Evolutionary conservation across 2,797 vertebrate genomes (phyloP), one percentile per base, ranked within the genome.

Genomic region (Sebastes hubbsi): DNA sequence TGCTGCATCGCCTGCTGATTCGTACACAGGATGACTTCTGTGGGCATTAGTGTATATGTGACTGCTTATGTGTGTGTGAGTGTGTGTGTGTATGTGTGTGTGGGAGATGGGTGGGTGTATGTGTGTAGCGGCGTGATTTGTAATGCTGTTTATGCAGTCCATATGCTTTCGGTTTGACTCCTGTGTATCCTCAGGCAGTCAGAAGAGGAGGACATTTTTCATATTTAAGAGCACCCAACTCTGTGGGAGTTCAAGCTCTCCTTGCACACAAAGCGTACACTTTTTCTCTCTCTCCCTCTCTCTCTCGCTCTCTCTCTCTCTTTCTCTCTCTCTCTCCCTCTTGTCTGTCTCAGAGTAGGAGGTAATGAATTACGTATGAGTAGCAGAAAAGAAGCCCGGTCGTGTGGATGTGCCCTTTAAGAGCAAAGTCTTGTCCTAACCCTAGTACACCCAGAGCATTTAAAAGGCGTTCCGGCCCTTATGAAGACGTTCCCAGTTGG

Each of bases 331-430:
- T 55, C 38, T 25, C 46, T 68, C 68, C 61, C 22, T 80, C 75
- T 75, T 38, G 49, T 88, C 77, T 80, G 42, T 72, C 65, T 87
- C 59, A 61, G 87, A 87, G 89, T 81, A 85, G 90, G 88, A 88
- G 81, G 82, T 84, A 75, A 95, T 95, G 90, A 93, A 95, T 94
- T 90, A 94, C 29, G 83, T 86, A 95, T 94, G 88, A 94, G 84
- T 22, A 81, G 69, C 66, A 78, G 81, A 71, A 66, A 78, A 75
- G 79, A 78, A 83, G 79, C 82, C 61, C 32, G 67, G 78, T 82
- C 29, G 34, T 80, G 74, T 75, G 88, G 66, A 88, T 70, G 81
- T 83, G 81, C 65, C 90, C 83, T 93, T 89, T 91, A 92, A 94
- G 91, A 94, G 93, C 91, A 94, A 92, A 92, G 91, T 89, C 89